Base-by-base conservation (phyloP, 2,888 invertebrate species). In the Ditula angustiorana region DNA sequence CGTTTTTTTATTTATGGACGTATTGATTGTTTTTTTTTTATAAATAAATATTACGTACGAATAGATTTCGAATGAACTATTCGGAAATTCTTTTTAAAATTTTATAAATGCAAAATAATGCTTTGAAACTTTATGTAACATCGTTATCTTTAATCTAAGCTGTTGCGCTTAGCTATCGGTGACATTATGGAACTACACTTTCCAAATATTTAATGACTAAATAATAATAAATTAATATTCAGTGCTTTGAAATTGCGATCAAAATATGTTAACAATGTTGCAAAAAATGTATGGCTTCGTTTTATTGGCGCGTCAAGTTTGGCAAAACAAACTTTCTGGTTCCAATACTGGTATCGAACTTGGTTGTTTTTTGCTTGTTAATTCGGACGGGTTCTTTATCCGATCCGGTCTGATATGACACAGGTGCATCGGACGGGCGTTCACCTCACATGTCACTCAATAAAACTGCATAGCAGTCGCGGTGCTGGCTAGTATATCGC, bases 401-500 rank as follows among this genome's bases (percentile, higher is more conserved):
- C 76, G 76, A 71, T 70, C 69, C 63, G 30, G 71, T 69, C 68
- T 64, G 68, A 73, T 56, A 66, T 33, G 35, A 55, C 79, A 86
- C 91, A 90, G 91, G 91, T 91, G 90, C 88, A 85, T 72, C 71
- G 72, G 52, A 61, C 79, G 88, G 85, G 72, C 90, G 76, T 90
- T 90, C 81, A 90, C 87, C 90, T 75, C 76, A 71, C 21, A 58
- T 58, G 52, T 53, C 58, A 64, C 35, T 41, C 41, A 41, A 41
- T 41, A 19, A 41, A 41, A 19, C 19, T 41, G 41, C 41, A 41
- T 37, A 13, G 10, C 1, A 41, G 19, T 41, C 41, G 16, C 19
- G 41, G 3, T 2, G 8, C 1, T 19, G 19, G 7, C 41, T 19
- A 16, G 13, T 37, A 2, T 26, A 5, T 3, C 5, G 26, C 5